phyloP scores from a whole-genome alignment of 2,113 vertebrate species.

The Telmatochromis brichardi region DNA sequence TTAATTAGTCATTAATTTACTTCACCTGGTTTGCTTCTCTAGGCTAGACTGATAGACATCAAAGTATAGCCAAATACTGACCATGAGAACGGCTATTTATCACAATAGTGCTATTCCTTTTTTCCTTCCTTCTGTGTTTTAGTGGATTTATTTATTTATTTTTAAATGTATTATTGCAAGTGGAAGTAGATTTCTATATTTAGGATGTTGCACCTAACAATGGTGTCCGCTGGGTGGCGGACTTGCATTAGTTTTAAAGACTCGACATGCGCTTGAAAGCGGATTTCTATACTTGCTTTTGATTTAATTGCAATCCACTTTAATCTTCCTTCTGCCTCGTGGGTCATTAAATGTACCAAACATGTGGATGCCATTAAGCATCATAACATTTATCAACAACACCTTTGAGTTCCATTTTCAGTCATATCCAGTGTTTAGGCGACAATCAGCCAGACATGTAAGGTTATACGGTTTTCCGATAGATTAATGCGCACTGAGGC shows the following conservation, averaged over 20 bases:
- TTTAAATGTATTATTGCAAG: not conserved
- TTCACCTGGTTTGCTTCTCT: conserved; percentile 25
- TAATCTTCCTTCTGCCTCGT: not conserved
- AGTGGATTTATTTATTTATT: not conserved
- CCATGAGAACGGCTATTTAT: not conserved
- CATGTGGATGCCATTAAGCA: not conserved
- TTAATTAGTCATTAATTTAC: conserved; percentile 27
- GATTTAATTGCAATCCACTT: not conserved
- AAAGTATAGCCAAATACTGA: not conserved
- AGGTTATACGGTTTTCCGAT: not conserved
- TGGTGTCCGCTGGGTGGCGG: conserved; percentile 31
- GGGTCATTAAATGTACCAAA: not conserved
- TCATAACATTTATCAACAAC: not conserved
- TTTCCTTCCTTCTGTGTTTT: not conserved
- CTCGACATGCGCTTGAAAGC: not conserved
- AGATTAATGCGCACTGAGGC: not conserved
- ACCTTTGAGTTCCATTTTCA: not conserved
- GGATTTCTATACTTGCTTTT: not conserved
- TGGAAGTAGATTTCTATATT: not conserved
- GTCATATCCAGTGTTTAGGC: not conserved
- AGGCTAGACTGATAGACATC: not conserved
- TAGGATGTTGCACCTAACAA: not conserved
- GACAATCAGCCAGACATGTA: not conserved
- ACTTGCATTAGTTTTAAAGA: not conserved
- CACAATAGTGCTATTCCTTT: not conserved